A percentile compares a stretch with the other conserved stretches of the same genome.
phyloP scores from a whole-genome alignment of 2,113 vertebrate species.

The Drymodes brunneopygia region DNA sequence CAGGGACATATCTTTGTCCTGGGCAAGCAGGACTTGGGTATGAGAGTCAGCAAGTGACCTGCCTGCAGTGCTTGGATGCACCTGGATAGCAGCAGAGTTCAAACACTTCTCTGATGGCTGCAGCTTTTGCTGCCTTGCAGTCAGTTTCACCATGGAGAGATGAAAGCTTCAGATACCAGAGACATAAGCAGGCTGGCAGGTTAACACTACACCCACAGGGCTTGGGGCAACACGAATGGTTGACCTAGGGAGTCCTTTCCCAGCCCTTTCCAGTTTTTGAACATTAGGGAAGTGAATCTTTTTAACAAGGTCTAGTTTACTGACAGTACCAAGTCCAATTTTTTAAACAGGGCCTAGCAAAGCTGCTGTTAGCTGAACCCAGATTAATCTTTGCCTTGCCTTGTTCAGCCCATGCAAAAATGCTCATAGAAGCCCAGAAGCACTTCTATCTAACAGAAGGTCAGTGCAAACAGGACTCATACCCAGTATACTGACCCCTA shows the following conservation, averaged over 20 bases:
- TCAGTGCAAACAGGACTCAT: neutral
- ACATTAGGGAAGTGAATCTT: neutral
- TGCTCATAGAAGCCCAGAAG: neutral
- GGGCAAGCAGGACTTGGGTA: neutral
- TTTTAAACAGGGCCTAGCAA: neutral
- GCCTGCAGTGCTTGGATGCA: neutral
- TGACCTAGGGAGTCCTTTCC: neutral
- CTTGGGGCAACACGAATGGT: fast-evolving
- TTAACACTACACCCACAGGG: neutral
- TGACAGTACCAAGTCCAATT: neutral
- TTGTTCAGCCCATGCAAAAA: neutral
- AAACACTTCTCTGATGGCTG: neutral
- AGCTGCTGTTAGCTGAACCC: neutral
- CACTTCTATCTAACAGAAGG: neutral
- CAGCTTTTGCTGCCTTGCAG: neutral
- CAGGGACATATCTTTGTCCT: neutral
- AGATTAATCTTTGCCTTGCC: neutral
- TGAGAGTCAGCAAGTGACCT: neutral
- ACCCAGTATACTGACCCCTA: too few relatives aligned
- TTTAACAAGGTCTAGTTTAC: neutral
- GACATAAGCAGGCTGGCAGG: neutral
- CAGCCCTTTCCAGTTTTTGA: neutral
- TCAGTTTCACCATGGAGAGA: neutral
- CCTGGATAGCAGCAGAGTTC: neutral
- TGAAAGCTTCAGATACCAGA: neutral